Conservation (phyloP, 2,888 invertebrate species). For the Eurytoma californica region DNA sequence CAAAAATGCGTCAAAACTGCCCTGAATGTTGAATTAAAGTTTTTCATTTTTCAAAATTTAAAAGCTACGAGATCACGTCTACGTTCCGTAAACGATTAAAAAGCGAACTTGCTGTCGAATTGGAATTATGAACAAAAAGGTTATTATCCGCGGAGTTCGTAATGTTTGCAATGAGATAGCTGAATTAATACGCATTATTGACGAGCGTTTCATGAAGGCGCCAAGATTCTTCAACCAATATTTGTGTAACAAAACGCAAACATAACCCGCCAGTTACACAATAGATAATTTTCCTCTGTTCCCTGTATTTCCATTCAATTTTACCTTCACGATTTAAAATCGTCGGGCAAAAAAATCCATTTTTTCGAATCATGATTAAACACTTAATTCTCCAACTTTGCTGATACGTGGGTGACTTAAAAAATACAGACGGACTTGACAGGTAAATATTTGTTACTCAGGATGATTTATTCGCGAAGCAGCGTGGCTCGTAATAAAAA, state of each 20-base stretch:
- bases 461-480: not conserved
- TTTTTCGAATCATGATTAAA: not conserved
- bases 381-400: not conserved
- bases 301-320: not conserved
- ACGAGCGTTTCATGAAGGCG: slow-evolving; percentile 22
- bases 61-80: too few relatives aligned
- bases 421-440: too few relatives aligned
- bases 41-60: too few relatives aligned
- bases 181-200: slow-evolving; percentile 8
- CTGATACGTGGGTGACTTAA: not conserved
- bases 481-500: not conserved
- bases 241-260: not conserved
- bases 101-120: too few relatives aligned
- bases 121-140: too few relatives aligned
- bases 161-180: slow-evolving; percentile 7
- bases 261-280: not conserved
- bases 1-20: too few relatives aligned
- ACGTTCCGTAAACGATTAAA: too few relatives aligned
- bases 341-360: not conserved
- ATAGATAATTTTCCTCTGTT: not conserved
- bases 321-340: not conserved
- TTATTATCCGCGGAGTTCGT: too few relatives aligned
- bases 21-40: too few relatives aligned
- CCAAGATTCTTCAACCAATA: slow-evolving; percentile 40
- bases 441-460: not conserved